Percentiles rank a stretch among this genome's conserved stretches.
Conservation (phyloP, 2,888 invertebrate species). For the Creontiades dilutus region DNA sequence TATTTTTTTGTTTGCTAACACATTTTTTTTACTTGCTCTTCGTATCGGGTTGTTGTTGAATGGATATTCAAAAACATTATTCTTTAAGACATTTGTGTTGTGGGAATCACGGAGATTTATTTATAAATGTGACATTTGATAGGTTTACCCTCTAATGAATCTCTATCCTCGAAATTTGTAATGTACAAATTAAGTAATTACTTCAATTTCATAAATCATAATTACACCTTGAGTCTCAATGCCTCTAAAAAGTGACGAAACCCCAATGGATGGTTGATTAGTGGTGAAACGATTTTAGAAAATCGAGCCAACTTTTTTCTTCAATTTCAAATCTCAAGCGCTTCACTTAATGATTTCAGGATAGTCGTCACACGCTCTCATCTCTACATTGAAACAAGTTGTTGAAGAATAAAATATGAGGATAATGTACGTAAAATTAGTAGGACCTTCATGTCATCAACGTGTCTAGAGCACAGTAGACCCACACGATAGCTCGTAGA, state of each 20-base stretch:
- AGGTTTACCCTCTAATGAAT: too few species aligned
- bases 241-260: not conserved
- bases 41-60: not conserved
- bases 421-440: not conserved
- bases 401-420: slow-evolving; percentile 45
- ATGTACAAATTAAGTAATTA: too few species aligned
- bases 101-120: not conserved
- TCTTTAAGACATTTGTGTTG: not conserved
- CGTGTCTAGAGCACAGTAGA: not conserved
- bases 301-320: not conserved
- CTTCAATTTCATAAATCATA: too few species aligned
- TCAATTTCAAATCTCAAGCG: not conserved
- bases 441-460: slow-evolving; percentile 1
- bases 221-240: too few species aligned
- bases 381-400: slow-evolving; percentile 63
- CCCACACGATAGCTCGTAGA: not conserved
- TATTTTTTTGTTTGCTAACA: not conserved
- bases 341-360: slow-evolving; percentile 50
- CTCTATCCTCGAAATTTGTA: too few species aligned
- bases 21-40: not conserved
- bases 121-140: not conserved
- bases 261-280: slow-evolving; percentile 11
- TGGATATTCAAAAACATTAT: not conserved
- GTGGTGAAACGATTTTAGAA: slow-evolving; percentile 18
- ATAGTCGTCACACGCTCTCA: slow-evolving; percentile 46